These are phyloP conservation scores for Oreochromis tanganicae DNA, from an alignment of 2,113 vertebrate genomes.

Conservation along the genomic window DNA sequence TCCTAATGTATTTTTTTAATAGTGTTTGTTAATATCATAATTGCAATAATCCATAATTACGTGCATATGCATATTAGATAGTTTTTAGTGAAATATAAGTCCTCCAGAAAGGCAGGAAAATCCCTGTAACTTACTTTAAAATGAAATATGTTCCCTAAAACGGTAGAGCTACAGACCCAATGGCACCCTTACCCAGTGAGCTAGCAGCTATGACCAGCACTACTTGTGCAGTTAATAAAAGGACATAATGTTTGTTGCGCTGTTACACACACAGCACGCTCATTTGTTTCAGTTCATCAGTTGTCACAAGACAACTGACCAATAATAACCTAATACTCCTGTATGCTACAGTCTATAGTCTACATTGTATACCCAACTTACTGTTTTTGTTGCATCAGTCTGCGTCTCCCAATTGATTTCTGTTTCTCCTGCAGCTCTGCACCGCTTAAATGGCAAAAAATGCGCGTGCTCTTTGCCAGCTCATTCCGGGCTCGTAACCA, in stretches of 20 bases:
- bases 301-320: too few relatives aligned
- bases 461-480: neutral
- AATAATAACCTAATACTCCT: neutral
- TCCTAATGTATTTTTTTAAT: too few relatives aligned
- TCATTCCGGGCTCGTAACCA: fast-evolving
- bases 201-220: neutral
- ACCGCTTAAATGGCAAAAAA: neutral
- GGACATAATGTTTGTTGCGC: too few relatives aligned
- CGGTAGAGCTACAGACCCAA: neutral
- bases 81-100: too few relatives aligned
- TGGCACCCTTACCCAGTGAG: neutral
- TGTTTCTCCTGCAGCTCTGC: neutral
- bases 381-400: neutral
- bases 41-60: too few relatives aligned
- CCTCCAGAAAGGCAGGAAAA: neutral
- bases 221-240: neutral
- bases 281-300: too few relatives aligned
- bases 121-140: neutral
- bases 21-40: too few relatives aligned
- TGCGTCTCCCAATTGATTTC: neutral
- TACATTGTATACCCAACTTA: neutral
- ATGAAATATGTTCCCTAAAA: neutral
- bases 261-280: too few relatives aligned
- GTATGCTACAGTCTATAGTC: neutral
- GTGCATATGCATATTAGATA: too few relatives aligned